Percentiles rank a stretch among this genome's conserved stretches.
Evolutionary conservation across 2,797 vertebrate species (phyloP).

Genomic region (Gobionotothen gibberifrons): DNA sequence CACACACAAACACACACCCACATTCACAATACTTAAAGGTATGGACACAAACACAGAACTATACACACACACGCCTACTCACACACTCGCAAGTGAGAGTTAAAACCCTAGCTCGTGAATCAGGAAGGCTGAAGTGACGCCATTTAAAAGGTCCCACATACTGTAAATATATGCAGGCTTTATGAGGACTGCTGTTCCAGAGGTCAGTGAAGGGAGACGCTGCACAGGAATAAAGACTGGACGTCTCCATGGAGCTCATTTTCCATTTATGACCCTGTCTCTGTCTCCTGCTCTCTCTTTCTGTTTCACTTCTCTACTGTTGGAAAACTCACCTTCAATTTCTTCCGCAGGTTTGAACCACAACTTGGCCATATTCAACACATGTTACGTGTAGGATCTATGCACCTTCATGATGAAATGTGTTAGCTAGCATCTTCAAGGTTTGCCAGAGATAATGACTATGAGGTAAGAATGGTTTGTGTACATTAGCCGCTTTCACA

Average conservation of each 20-base stretch:
- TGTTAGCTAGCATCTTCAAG: neutral
- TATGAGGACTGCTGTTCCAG: slow-evolving; percentile 41
- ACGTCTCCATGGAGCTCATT: slow-evolving; percentile 11
- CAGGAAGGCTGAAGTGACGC: slow-evolving; percentile 26
- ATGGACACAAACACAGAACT: neutral
- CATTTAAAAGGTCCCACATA: slow-evolving; percentile 48
- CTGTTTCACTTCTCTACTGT: neutral
- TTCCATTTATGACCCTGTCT: neutral
- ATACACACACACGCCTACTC: neutral
- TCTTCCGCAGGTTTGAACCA: neutral
- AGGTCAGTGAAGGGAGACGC: slow-evolving; percentile 40
- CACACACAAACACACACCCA: neutral
- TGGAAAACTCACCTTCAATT: neutral
- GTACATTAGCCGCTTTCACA: too few relatives aligned
- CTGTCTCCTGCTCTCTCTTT: neutral
- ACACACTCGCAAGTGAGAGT: slow-evolving; percentile 27
- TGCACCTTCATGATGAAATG: neutral
- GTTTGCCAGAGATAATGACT: neutral
- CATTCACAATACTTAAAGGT: slow-evolving; percentile 1
- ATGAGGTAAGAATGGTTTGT: neutral
- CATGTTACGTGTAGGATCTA: neutral
- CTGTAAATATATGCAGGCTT: slow-evolving; percentile 55
- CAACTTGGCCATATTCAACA: too few relatives aligned
- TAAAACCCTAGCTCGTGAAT: slow-evolving; percentile 57
- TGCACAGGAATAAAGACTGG: slow-evolving; percentile 28